Base-by-base conservation (phyloP, 2,888 invertebrate species). In the Bursaphelenchus okinawaensis region DNA sequence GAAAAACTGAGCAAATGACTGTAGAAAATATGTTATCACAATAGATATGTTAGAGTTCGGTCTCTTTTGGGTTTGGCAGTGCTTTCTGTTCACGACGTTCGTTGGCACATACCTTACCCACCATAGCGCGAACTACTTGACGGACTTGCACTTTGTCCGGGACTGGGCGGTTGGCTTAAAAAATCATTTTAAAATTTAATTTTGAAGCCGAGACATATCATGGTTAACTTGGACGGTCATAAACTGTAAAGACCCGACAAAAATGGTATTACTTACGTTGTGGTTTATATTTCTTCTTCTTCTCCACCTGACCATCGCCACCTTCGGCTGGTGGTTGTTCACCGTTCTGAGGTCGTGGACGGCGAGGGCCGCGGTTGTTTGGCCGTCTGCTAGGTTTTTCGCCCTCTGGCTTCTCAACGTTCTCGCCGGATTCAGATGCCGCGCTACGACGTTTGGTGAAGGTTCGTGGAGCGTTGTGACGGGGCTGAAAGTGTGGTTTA, bases 91-190 rank as follows among this genome's bases (percentile, higher is more conserved):
- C 60, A 16, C 60, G 40, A 9, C 27, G 52, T 27, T 59, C 60
- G n/a, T 51, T 22, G 24, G 19, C 24, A 24, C 50, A 26, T 1
- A 59, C 60, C 22, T 20, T n/a, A n/a, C 60, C 29, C n/a, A 59
- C 50, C 29, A 59, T n/a, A 55, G 12, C 16, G 20, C 29, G 50
- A 20, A 59, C 29, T 1, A 59, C 51, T 59, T 59, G 60, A 3
- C 29, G 19, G 23, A 59, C 60, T 40, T 59, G 60, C 19, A 59
- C 27, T 4, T 59, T 19, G 27, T 59, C 60, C 9, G 60, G 60
- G 4, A 29, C 22, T 55, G 54, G 54, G 23, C 54, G 54, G 24
- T 54, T 54, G 2, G 23, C 27, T 54, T 12, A 23, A 24, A 54
- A 54, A 40, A 4, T 40, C 12, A n/a, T n/a, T n/a, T n/a, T n/a